Evolutionary conservation across 2,797 vertebrate genomes (phyloP).

Genomic region (Scolopax rusticola): DNA sequence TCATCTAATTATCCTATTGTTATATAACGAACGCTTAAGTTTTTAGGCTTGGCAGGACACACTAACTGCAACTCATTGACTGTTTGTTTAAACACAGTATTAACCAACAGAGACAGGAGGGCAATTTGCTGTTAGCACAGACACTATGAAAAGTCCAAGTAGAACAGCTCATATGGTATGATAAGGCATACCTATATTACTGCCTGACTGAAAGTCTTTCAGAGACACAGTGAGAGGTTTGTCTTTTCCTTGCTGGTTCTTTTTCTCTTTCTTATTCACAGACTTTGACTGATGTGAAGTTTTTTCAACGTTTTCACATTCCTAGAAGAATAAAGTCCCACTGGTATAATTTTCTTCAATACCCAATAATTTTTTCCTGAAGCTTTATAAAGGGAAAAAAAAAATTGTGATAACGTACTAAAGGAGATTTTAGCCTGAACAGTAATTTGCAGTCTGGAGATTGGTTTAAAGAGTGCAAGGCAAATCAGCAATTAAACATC

Average conservation of each 20-base stretch:
- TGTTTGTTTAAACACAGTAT: not conserved
- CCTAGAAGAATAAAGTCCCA: conserved; percentile 70
- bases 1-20: not conserved
- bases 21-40: not conserved
- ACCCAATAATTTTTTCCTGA: not conserved
- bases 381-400: conserved; percentile 19
- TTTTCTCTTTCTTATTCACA: conserved; percentile 91
- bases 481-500: not conserved
- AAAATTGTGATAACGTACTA: not conserved
- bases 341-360: conserved; percentile 37
- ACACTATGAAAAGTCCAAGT: not conserved
- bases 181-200: conserved; percentile 70
- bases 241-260: conserved; percentile 91
- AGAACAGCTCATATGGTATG: not conserved
- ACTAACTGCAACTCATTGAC: not conserved
- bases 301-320: conserved; percentile 79
- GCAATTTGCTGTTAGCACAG: not conserved
- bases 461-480: not conserved
- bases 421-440: not conserved
- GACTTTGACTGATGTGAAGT: conserved; percentile 86
- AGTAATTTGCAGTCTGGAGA: not conserved
- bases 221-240: conserved; percentile 91
- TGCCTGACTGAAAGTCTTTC: conserved; percentile 94
- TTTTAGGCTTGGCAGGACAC: not conserved
- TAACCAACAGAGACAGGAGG: not conserved